phyloP scores from a whole-genome alignment of 2,888 invertebrate species.

The Ceraclea dissimilis region DNA sequence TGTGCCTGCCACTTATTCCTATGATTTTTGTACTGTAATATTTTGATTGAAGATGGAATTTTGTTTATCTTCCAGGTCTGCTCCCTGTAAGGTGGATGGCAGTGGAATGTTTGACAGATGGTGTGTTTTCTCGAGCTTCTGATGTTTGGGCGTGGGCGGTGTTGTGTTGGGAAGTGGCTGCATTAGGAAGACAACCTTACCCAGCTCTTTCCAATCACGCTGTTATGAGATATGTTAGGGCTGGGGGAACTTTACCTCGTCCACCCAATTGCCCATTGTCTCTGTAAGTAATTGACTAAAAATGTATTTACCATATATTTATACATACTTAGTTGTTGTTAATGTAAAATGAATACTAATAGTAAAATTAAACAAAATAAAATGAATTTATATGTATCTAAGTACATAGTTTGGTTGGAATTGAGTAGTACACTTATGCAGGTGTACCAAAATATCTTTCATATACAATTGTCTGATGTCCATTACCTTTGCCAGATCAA shows the following conservation, averaged over 20 bases:
- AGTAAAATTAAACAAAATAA: too few species aligned
- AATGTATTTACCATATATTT: too few species aligned
- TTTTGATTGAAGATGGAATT: too few species aligned
- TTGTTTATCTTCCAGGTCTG: slow-evolving; percentile 48
- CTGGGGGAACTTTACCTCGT: slow-evolving; percentile 76
- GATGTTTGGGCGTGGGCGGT: slow-evolving; percentile 97
- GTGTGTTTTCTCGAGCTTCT: slow-evolving; percentile 92
- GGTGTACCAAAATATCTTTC: too few species aligned
- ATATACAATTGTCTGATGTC: too few species aligned
- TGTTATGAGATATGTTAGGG: slow-evolving; percentile 82
- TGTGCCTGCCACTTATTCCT: not conserved
- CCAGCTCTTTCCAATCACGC: slow-evolving; percentile 88
- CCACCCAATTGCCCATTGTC: slow-evolving; percentile 78
- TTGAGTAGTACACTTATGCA: too few species aligned
- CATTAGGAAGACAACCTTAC: slow-evolving; percentile 94
- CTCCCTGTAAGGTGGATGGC: slow-evolving; percentile 98
- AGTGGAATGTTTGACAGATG: slow-evolving; percentile 92
- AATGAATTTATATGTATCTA: too few species aligned
- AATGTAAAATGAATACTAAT: too few species aligned
- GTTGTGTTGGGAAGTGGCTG: slow-evolving; percentile 94
- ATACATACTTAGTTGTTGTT: too few species aligned
- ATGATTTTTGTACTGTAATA: too few species aligned
- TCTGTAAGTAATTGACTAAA: slow-evolving; percentile 48
- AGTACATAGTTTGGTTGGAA: too few species aligned
- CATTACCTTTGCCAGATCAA: too few species aligned